Conservation (phyloP, 2,113 vertebrate species). For the Triplophysa dalaica region DNA sequence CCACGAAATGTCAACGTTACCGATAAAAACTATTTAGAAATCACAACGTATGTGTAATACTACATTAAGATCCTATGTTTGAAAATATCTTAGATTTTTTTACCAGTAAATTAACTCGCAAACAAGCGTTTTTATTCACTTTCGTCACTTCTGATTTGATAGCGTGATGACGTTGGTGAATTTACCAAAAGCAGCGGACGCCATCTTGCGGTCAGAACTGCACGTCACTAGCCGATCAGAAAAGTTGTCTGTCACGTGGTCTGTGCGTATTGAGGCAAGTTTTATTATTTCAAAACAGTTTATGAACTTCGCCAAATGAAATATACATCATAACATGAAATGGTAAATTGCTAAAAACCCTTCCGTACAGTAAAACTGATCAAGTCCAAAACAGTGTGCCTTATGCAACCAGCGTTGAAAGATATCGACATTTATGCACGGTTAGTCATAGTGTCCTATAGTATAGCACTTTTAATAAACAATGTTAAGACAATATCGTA, state of each 20-base stretch:
- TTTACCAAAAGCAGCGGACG: background rate
- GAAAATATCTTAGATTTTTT: no score
- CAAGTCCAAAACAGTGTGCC: background rate
- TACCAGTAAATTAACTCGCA: background rate
- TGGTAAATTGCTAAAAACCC: background rate
- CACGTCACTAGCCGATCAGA: background rate
- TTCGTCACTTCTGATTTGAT: no score
- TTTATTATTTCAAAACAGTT: constrained; percentile 42
- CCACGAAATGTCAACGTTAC: no score
- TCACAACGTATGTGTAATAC: no score
- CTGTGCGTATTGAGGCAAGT: background rate
- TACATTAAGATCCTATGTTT: no score
- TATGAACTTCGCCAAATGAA: constrained; percentile 13
- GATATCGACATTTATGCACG: no score
- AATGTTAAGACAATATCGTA: background rate
- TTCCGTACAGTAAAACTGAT: background rate
- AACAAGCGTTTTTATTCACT: background rate
- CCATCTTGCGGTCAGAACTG: constrained; percentile 39
- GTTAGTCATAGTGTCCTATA: background rate
- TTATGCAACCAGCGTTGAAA: background rate
- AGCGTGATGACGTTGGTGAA: background rate
- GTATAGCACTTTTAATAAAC: no score
- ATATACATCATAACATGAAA: background rate
- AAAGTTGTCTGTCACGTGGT: no score
- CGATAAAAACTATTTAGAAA: no score